Conservation (phyloP, 2,888 invertebrate species). For the Cyrtodaria siliqua region DNA sequence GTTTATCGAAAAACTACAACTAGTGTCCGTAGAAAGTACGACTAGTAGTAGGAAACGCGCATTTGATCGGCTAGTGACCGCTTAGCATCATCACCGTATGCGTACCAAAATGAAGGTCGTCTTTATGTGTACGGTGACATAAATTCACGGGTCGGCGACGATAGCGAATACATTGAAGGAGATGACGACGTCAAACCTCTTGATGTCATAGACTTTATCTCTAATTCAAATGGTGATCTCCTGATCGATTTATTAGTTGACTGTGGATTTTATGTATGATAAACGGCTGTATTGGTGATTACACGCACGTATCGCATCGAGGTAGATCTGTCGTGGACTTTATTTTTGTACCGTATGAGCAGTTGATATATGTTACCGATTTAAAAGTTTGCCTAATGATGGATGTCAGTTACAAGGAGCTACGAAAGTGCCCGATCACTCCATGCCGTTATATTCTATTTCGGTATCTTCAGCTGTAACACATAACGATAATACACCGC, state of each 20-base stretch:
- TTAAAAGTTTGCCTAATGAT: constrained; percentile 1
- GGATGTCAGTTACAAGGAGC: constrained; percentile 1
- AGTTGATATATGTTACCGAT: neutral
- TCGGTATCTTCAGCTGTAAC: neutral
- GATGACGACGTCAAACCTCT: constrained; percentile 4
- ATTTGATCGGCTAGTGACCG: too few relatives aligned
- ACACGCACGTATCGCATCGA: constrained; percentile 1
- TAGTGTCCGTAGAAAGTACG: too few relatives aligned
- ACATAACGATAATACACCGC: neutral
- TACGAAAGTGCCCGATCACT: neutral
- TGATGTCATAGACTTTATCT: neutral
- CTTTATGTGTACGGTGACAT: constrained; percentile 16
- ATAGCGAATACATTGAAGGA: constrained; percentile 15
- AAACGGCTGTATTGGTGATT: constrained; percentile 12
- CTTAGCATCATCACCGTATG: constrained; percentile 10
- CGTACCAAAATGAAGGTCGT: constrained; percentile 13
- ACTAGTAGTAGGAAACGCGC: too few relatives aligned
- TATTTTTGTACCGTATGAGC: constrained; percentile 9
- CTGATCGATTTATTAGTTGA: constrained; percentile 8
- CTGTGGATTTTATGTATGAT: constrained; percentile 10
- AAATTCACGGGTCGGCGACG: constrained; percentile 13
- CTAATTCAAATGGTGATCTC: constrained; percentile 8
- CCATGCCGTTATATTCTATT: neutral
- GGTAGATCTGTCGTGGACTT: constrained; percentile 10
- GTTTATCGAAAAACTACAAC: too few relatives aligned